A percentile compares a stretch with the other conserved stretches of the same genome.
Conservation (phyloP, 2,113 vertebrate genomes). For the Anarhynchus alexandrinus region DNA sequence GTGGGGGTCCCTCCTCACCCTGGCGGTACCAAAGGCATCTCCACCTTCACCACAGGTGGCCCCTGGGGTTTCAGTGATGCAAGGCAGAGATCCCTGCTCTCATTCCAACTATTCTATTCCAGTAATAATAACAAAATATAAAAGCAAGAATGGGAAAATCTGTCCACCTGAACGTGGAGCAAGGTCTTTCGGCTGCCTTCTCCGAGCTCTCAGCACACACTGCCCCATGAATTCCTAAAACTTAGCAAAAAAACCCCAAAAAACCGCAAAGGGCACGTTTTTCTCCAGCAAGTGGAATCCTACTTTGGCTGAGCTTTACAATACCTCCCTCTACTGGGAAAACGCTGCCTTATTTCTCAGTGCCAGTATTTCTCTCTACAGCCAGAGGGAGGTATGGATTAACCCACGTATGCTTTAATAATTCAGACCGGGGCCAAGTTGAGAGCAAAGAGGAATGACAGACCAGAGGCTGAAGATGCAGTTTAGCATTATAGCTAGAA, state of each 20-base stretch:
- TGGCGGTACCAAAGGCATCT: background rate
- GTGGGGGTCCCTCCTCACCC: background rate
- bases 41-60: rapidly evolving
- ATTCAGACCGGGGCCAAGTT: background rate
- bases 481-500: background rate
- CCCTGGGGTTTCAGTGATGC: rapidly evolving
- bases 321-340: constrained; percentile 54
- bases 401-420: background rate
- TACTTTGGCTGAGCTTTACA: background rate
- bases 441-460: background rate
- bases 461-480: background rate
- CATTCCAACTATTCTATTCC: background rate
- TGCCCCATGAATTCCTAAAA: background rate
- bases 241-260: background rate
- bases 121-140: background rate
- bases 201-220: background rate
- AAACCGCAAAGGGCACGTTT: background rate
- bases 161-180: rapidly evolving
- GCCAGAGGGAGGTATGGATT: background rate
- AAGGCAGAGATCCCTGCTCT: background rate
- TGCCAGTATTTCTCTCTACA: background rate
- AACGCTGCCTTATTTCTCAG: background rate
- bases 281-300: background rate
- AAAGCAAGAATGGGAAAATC: background rate
- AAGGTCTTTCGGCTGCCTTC: background rate